Base-by-base conservation (phyloP, 2,888 invertebrate genomes). In the Cerastis rubricosa region DNA sequence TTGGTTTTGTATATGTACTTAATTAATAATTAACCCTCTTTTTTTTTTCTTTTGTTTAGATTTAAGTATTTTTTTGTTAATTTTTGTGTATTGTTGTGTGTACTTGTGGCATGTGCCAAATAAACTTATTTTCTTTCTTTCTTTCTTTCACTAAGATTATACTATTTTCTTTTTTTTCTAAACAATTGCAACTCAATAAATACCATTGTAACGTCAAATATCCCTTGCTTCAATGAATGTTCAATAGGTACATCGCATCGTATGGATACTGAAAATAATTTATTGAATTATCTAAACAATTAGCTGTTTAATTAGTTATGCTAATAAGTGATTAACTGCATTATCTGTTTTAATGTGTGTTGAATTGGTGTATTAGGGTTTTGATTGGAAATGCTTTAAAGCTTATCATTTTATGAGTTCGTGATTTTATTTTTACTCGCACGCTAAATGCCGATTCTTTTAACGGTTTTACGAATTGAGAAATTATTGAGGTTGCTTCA, bases 271-370 rank as follows among this genome's bases (percentile, higher is more conserved):
- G 19, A 70, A 40, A 35, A 49, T 47, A 69, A 69, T n/a, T 45
- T n/a, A 47, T 19, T 45, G 22, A 45, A 75, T 75, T 49, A 35
- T 64, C 17, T 51, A 43, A 63, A 35, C 43, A 51, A 45, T 49
- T 61, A n/a, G 2, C 49, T 45, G 64, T 35, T 65, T 76, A 51
- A 75, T 76, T 35, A 54, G 22, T 40, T 25, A 45, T 22, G 65
- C 22, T 66, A 76, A 76, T 76, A 45, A 66, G 65, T 65, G 45
- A 76, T 76, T 65, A 54, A 54, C 11, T 54, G 25, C 9, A 76
- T 54, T 66, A 47, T 12, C 25, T 22, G 22, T 54, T 66, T 45
- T 29, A 75, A 76, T 29, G 11, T 17, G n/a, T 35, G 11, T 43
- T 17, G 49, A 51, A 17, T 64, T 9, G 12, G 11, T 9, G 45